These are phyloP conservation scores for Lordiphosa collinella DNA, from an alignment of 1,140 invertebrate genomes.

Conservation along the genomic window DNA sequence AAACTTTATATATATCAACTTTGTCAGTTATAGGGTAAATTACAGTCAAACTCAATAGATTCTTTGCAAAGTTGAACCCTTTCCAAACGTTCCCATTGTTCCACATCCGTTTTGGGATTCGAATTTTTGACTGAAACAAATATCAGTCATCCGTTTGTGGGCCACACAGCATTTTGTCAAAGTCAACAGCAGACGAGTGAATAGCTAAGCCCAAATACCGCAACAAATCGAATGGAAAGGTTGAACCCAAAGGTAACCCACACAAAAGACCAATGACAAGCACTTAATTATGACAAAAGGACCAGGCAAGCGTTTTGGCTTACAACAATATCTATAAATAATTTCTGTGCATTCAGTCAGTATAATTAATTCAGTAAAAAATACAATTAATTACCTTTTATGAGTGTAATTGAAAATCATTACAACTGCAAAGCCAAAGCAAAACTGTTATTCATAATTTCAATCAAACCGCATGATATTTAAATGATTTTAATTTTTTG, in stretches of 20 bases:
- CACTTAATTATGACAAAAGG: conserved; percentile 14
- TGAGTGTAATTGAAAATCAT: conserved; percentile 32
- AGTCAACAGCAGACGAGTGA: conserved; percentile 37
- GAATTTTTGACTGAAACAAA: too few relatives aligned
- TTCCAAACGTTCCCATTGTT: too few relatives aligned
- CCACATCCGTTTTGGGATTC: too few relatives aligned
- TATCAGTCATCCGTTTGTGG: too few relatives aligned
- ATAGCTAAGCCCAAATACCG: conserved; percentile 21
- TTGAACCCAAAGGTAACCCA: conserved; percentile 1
- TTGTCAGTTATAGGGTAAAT: too few relatives aligned
- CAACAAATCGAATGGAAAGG: neutral
- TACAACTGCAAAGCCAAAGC: conserved; percentile 19
- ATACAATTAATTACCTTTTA: conserved; percentile 50
- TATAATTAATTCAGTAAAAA: conserved; percentile 45
- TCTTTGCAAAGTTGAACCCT: too few relatives aligned
- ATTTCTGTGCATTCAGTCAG: conserved; percentile 18
- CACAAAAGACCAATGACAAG: conserved; percentile 12
- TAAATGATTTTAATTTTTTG: neutral
- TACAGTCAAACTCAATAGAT: too few relatives aligned
- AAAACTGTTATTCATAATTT: conserved; percentile 12
- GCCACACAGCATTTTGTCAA: conserved; percentile 53
- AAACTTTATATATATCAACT: too few relatives aligned
- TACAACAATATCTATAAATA: conserved; percentile 30
- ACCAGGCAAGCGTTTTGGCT: neutral
- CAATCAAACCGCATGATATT: conserved; percentile 14